Conservation (phyloP, 2,888 invertebrate species). For the Elysia crispata region DNA sequence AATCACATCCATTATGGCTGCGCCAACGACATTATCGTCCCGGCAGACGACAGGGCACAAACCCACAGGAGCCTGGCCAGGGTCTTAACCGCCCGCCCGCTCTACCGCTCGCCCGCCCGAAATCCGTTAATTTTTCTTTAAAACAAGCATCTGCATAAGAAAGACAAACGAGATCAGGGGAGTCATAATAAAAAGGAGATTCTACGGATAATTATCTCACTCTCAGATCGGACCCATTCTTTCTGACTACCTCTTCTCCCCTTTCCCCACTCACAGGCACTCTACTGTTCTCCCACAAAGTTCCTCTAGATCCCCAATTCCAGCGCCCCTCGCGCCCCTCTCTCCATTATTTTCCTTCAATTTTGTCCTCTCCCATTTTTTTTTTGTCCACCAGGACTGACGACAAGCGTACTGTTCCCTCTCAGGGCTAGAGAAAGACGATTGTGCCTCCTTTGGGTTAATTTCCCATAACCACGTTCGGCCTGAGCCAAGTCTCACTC, state of each 20-base stretch:
- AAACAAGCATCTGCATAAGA: slow-evolving; percentile 41
- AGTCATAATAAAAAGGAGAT: slow-evolving; percentile 32
- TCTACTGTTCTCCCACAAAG: no score
- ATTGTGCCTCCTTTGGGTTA: slow-evolving; percentile 28
- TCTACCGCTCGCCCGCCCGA: slow-evolving; percentile 18
- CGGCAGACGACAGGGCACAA: no score
- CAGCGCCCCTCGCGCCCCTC: no score
- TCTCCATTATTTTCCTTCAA: not conserved
- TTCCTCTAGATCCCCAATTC: no score
- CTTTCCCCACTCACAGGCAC: no score
- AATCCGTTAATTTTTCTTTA: slow-evolving; percentile 43
- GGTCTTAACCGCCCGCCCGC: not conserved
- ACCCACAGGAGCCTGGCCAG: not conserved
- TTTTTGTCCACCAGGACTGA: not conserved
- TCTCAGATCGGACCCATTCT: not conserved
- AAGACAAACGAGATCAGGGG: slow-evolving; percentile 46
- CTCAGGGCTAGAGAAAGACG: not conserved
- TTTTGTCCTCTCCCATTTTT: slow-evolving; percentile 12
- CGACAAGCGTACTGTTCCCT: no score
- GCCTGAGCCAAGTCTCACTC: not conserved
- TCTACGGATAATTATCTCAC: slow-evolving; percentile 40
- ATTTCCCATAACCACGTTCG: slow-evolving; percentile 43
- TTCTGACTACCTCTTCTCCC: no score
- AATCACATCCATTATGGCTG: not conserved
- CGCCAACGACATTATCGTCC: no score